Conservation (phyloP, 1,140 invertebrate species). For the Myzus persicae region DNA sequence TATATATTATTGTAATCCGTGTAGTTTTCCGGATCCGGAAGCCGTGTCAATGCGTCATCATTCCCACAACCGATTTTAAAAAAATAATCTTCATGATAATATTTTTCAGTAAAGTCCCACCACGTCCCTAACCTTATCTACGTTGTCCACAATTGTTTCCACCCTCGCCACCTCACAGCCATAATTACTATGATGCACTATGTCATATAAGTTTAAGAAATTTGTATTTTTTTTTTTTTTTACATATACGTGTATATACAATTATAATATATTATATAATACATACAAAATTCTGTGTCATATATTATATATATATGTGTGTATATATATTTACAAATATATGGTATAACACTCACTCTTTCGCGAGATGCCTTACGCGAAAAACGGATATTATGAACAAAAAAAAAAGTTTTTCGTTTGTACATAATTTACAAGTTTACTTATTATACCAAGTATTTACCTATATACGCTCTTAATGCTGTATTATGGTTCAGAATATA, state of each 20-base stretch:
- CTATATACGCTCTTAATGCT: background rate
- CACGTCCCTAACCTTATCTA: no score
- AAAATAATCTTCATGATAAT: background rate
- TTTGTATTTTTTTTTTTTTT: slow-evolving; percentile 5
- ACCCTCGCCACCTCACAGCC: background rate
- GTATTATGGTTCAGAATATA: background rate
- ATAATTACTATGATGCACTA: background rate
- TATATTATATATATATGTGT: background rate
- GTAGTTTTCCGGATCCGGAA: background rate
- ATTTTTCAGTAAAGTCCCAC: background rate
- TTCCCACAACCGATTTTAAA: background rate
- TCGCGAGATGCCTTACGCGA: background rate
- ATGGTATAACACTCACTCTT: slow-evolving; percentile 5
- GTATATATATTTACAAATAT: background rate
- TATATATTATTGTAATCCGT: background rate
- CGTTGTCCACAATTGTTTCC: background rate
- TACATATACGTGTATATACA: background rate
- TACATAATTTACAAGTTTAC: background rate
- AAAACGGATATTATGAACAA: background rate
- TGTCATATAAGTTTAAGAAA: background rate
- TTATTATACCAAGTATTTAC: background rate
- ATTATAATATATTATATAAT: background rate
- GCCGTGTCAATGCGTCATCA: no score
- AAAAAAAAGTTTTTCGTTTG: background rate
- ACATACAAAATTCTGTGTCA: background rate